Evolutionary conservation across 2,888 invertebrate genomes (phyloP).

Genomic region (Ormia ochracea): DNA sequence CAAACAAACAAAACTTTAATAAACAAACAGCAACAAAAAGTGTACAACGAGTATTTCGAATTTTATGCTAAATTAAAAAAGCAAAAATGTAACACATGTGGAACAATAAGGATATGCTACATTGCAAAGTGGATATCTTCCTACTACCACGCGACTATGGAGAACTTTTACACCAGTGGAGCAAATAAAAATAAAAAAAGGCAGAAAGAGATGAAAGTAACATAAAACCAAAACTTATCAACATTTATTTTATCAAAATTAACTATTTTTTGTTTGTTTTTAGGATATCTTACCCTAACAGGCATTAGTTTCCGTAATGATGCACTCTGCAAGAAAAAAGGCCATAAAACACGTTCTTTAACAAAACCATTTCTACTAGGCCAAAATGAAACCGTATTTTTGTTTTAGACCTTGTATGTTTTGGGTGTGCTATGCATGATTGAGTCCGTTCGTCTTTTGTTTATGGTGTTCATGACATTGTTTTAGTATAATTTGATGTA

Average conservation of each 20-base stretch:
- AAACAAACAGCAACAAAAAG: constrained; percentile 33
- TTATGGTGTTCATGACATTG: neutral
- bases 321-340: constrained; percentile 69
- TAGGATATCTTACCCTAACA: constrained; percentile 72
- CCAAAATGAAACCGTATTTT: constrained; percentile 58
- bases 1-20: too few species aligned
- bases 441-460: constrained; percentile 6
- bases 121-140: constrained; percentile 1
- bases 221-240: constrained; percentile 37
- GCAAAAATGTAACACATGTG: neutral
- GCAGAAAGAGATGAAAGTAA: constrained; percentile 27
- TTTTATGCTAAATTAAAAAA: neutral
- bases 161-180: neutral
- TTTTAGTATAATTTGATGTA: neutral
- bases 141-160: constrained; percentile 10
- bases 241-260: constrained; percentile 17
- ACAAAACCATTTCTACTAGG: constrained; percentile 55
- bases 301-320: constrained; percentile 73
- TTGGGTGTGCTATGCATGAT: constrained; percentile 35
- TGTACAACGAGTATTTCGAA: neutral
- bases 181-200: neutral
- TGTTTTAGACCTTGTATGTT: constrained; percentile 19
- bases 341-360: constrained; percentile 61
- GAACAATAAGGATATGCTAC: neutral
- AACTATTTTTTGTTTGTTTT: constrained; percentile 44